phyloP scores from a whole-genome alignment of 2,797 vertebrate genomes.

The Synaphobranchus kaupii region DNA sequence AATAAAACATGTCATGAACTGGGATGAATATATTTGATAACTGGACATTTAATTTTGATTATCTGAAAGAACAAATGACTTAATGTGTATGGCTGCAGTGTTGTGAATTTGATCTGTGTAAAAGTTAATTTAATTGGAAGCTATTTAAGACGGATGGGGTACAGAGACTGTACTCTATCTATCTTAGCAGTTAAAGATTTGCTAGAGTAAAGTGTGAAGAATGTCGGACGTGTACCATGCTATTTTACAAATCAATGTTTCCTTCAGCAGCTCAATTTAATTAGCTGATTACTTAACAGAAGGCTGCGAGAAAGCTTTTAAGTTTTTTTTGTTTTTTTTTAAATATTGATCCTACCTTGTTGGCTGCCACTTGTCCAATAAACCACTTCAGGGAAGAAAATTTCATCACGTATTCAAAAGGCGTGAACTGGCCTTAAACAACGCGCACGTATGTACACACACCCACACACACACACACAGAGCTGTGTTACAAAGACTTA shows the following conservation, averaged over 20 bases:
- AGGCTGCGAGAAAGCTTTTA: conserved; percentile 38
- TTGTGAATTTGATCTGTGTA: conserved; percentile 13
- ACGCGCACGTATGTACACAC: conserved; percentile 27
- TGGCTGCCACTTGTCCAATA: conserved; percentile 41
- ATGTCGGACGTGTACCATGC: conserved; percentile 39
- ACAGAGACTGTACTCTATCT: neutral
- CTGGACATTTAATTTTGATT: neutral
- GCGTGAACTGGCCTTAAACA: conserved; percentile 52
- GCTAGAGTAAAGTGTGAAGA: conserved; percentile 9
- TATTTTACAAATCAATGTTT: conserved; percentile 47
- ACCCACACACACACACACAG: conserved; percentile 53
- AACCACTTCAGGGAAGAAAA: conserved; percentile 37
- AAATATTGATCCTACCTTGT: conserved; percentile 41
- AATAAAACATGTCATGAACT: neutral
- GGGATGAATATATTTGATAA: neutral
- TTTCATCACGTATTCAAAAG: conserved; percentile 45
- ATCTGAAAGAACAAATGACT: conserved; percentile 16
- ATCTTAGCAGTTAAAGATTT: conserved; percentile 19
- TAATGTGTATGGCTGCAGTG: neutral
- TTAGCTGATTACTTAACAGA: conserved; percentile 43
- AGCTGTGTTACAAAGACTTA: conserved; percentile 72
- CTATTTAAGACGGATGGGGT: neutral
- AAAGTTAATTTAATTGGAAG: conserved; percentile 21
- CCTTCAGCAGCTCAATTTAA: conserved; percentile 47
- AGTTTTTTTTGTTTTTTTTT: conserved; percentile 33